Conservation (phyloP, 2,888 invertebrate genomes). For the Cheilosia urbana region DNA sequence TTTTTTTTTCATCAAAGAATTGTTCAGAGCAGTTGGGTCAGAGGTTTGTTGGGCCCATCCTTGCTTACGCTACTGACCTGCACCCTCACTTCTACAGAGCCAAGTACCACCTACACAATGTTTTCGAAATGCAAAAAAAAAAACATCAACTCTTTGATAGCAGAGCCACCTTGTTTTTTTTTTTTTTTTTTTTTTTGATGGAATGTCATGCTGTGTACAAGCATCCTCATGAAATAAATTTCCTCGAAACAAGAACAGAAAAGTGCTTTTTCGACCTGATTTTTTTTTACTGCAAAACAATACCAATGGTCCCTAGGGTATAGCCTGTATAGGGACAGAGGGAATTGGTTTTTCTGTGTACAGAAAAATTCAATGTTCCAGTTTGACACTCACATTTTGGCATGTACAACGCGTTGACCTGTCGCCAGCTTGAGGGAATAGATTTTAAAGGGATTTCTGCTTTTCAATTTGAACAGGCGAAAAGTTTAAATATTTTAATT, state of each 20-base stretch:
- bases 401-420: conserved; percentile 15
- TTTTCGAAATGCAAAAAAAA: too few species aligned
- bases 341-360: background rate
- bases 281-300: background rate
- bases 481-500: conserved; percentile 1
- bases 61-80: too few species aligned
- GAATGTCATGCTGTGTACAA: too few species aligned
- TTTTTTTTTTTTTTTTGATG: too few species aligned
- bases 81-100: too few species aligned
- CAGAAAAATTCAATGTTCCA: conserved; percentile 4
- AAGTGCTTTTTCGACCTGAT: background rate
- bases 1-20: too few species aligned
- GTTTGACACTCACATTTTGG: conserved; percentile 19
- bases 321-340: background rate
- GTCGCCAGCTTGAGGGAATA: conserved; percentile 22
- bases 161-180: too few species aligned
- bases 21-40: too few species aligned
- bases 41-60: too few species aligned
- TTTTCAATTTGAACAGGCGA: background rate
- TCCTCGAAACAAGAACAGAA: background rate
- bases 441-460: conserved; percentile 8
- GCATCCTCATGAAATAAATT: background rate
- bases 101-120: too few species aligned
- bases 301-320: background rate
- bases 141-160: too few species aligned